Conservation (phyloP, 2,113 vertebrate species). For the Pogona vitticeps region DNA sequence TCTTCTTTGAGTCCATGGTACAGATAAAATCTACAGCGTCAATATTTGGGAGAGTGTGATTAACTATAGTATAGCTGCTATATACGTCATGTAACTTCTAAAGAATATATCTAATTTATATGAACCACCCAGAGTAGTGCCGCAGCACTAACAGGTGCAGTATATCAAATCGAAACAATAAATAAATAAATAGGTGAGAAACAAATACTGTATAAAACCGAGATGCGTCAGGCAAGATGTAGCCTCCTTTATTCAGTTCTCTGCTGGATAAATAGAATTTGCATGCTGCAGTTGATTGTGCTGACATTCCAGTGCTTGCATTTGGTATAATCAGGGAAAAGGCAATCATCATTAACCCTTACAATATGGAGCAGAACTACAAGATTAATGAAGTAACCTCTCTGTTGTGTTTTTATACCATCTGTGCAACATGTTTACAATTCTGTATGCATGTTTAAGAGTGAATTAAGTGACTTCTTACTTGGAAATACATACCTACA, state of each 20-base stretch:
- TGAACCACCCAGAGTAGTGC: too few species aligned
- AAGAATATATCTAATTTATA: too few species aligned
- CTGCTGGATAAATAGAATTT: constrained; percentile 8
- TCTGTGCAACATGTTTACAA: constrained; percentile 2
- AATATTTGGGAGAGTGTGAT: not conserved
- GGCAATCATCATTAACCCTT: constrained; percentile 19
- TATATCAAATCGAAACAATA: too few species aligned
- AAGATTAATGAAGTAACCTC: not conserved
- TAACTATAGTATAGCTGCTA: not conserved
- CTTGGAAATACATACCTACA: not conserved
- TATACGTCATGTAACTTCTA: not conserved
- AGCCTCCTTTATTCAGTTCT: constrained; percentile 10
- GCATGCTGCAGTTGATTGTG: constrained; percentile 5
- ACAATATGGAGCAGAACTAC: not conserved
- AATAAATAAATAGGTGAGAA: too few species aligned
- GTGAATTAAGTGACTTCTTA: not conserved
- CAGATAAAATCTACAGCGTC: not conserved
- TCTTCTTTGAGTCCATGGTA: not conserved
- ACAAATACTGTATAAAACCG: constrained; percentile 11
- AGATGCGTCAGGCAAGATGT: constrained; percentile 21
- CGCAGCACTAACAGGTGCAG: too few species aligned
- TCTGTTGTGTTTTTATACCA: not conserved
- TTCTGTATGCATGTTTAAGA: not conserved
- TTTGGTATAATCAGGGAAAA: constrained; percentile 29
- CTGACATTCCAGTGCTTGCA: not conserved